These are phyloP conservation scores for Radopholus similis DNA, from an alignment of 1,140 invertebrate genomes.

Conservation along the genomic window DNA sequence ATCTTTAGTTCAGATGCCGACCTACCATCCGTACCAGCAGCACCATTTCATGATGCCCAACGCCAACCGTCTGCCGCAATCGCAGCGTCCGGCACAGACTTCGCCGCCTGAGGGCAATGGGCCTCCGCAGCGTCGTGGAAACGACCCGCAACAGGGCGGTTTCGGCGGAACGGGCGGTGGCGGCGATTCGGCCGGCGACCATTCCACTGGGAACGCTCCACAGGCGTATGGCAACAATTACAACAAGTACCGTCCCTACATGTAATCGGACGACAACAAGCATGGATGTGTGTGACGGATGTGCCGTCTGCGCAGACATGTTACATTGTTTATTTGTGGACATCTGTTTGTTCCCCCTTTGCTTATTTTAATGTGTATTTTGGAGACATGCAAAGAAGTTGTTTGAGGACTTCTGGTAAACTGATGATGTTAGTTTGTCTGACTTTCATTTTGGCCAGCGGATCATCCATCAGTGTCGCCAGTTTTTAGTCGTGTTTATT, in stretches of 20 bases:
- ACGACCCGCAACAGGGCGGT: neutral
- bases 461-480: too few species aligned
- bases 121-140: neutral
- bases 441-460: too few species aligned
- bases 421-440: too few species aligned
- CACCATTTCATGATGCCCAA: slow-evolving; percentile 17
- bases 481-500: too few species aligned
- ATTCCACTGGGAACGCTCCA: too few species aligned
- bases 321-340: too few species aligned
- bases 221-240: neutral
- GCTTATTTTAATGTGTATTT: too few species aligned
- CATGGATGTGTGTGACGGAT: neutral
- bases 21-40: slow-evolving; percentile 16
- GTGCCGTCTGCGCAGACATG: too few species aligned
- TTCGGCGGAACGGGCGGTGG: neutral
- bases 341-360: too few species aligned
- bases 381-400: too few species aligned
- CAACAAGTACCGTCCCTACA: slow-evolving; percentile 9
- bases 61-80: neutral
- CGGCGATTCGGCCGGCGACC: neutral
- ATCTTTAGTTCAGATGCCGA: slow-evolving; percentile 12
- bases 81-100: slow-evolving; percentile 11
- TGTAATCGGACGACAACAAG: neutral
- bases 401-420: too few species aligned
- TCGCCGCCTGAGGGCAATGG: slow-evolving; percentile 9